These are phyloP conservation scores for Cyphomyrus discorhynchus DNA, from an alignment of 2,113 vertebrate genomes.

Conservation along the genomic window DNA sequence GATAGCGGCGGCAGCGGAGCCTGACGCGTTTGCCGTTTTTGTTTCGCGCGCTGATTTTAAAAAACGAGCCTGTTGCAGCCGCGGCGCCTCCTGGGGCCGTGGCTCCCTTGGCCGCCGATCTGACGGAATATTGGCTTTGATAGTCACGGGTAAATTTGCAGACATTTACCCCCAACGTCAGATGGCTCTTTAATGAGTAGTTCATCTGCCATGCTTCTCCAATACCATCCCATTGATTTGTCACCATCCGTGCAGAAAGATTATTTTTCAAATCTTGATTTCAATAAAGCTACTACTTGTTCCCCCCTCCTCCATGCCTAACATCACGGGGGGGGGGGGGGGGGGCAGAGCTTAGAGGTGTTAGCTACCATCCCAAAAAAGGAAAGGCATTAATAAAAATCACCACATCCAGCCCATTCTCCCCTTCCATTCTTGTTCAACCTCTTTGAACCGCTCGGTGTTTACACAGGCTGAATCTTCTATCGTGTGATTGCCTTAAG, in stretches of 20 bases:
- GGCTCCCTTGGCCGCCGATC: conserved; percentile 43
- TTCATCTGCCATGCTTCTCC: conserved; percentile 41
- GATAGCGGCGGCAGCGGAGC: not conserved
- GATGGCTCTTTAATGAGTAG: conserved; percentile 49
- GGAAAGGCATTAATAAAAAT: not conserved
- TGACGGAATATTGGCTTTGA: conserved; percentile 44
- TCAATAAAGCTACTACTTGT: conserved; percentile 7
- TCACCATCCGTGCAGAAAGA: conserved; percentile 36
- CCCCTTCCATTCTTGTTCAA: not conserved
- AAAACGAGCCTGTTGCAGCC: conserved; percentile 29
- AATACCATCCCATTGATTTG: conserved; percentile 44
- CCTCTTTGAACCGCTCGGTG: conserved; percentile 22
- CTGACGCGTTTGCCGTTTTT: conserved; percentile 26
- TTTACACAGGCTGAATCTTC: conserved; percentile 35
- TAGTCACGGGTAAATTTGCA: conserved; percentile 43
- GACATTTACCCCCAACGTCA: conserved; percentile 46
- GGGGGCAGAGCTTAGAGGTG: not conserved
- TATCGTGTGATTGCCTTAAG: conserved; percentile 40
- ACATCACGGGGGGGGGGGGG: not conserved
- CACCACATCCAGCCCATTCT: not conserved
- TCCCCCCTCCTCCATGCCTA: not conserved
- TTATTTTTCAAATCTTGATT: conserved; percentile 30
- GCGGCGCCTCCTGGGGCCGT: conserved; percentile 40
- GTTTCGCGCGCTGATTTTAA: conserved; percentile 31
- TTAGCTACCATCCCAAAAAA: not conserved